These are phyloP conservation scores for Dichetophora obliterata DNA, from an alignment of 2,888 invertebrate genomes.

Conservation along the genomic window DNA sequence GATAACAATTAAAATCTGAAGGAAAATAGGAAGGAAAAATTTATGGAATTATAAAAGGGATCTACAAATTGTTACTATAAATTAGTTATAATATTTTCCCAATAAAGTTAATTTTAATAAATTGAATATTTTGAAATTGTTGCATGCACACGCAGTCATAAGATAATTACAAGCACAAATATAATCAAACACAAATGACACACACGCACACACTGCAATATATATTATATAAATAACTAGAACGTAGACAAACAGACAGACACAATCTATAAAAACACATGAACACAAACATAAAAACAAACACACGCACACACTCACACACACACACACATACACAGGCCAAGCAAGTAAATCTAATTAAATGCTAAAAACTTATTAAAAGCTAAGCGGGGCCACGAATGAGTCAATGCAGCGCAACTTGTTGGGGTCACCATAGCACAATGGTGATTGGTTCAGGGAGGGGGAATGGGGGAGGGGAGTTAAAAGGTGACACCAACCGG, in stretches of 20 bases:
- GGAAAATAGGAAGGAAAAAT: background rate
- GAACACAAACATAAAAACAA: background rate
- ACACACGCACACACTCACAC: background rate
- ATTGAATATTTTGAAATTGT: slow-evolving; percentile 62
- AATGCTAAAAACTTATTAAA: slow-evolving; percentile 37
- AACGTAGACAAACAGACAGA: background rate
- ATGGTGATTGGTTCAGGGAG: background rate
- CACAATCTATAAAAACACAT: slow-evolving; percentile 4
- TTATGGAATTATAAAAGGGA: too few relatives aligned
- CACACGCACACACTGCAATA: background rate
- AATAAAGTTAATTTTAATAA: slow-evolving; percentile 65
- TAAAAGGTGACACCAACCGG: too few relatives aligned
- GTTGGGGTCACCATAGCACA: background rate
- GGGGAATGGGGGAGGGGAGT: background rate
- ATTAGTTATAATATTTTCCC: slow-evolving; percentile 65
- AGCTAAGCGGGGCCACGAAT: background rate
- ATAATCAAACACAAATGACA: slow-evolving; percentile 48
- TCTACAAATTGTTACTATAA: slow-evolving; percentile 48
- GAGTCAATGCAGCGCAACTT: slow-evolving; percentile 15
- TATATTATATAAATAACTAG: background rate
- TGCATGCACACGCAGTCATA: slow-evolving; percentile 28
- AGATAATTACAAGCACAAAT: slow-evolving; percentile 60
- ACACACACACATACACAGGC: background rate
- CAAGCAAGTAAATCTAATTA: slow-evolving; percentile 35
- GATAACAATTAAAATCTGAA: background rate